These are phyloP conservation scores for Enteromius anoplus DNA, from an alignment of 2,797 vertebrate genomes.

Conservation along the genomic window DNA sequence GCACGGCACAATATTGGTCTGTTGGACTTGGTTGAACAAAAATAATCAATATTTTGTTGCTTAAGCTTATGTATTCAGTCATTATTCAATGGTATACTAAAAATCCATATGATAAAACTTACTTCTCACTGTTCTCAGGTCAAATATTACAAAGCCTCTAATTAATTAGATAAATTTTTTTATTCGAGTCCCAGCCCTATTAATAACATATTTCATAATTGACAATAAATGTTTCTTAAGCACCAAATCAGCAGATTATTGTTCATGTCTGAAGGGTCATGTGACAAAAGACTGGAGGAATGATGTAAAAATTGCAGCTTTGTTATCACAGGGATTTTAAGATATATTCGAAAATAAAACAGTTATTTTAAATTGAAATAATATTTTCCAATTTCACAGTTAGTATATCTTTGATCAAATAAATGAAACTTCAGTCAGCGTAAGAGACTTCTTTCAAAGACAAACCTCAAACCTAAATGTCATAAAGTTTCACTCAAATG, in stretches of 20 bases:
- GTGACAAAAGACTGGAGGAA: background rate
- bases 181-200: too few species aligned
- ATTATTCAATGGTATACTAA: too few species aligned
- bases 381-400: background rate
- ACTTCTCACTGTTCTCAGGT: too few species aligned
- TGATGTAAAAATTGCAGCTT: background rate
- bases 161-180: too few species aligned
- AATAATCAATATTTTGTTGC: too few species aligned
- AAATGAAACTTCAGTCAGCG: background rate
- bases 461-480: background rate
- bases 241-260: too few species aligned
- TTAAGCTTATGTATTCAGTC: too few species aligned
- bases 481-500: background rate
- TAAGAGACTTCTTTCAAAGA: background rate
- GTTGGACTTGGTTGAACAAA: too few species aligned
- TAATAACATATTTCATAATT: background rate
- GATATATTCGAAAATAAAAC: background rate
- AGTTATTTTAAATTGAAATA: background rate
- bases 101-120: too few species aligned
- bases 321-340: background rate
- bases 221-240: background rate
- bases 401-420: background rate
- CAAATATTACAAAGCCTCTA: too few species aligned
- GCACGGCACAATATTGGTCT: too few species aligned
- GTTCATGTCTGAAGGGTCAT: background rate